Evolutionary conservation across 2,888 invertebrate genomes (phyloP).

Genomic region (Caenorhabditis sinica): DNA sequence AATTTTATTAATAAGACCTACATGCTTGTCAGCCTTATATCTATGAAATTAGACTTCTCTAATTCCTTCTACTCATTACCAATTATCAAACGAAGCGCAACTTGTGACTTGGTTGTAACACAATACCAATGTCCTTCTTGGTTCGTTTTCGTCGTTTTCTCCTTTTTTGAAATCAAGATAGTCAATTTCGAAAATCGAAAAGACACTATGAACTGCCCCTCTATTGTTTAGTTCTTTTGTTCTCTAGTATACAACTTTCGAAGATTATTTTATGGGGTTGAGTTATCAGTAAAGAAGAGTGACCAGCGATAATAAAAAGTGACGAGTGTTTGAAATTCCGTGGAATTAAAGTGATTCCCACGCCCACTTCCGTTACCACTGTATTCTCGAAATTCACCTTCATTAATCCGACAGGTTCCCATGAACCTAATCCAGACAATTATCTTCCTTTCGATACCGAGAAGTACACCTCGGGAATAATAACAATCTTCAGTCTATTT

Average conservation of each 20-base stretch:
- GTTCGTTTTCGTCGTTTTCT: background rate
- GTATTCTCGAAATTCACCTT: background rate
- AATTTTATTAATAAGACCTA: background rate
- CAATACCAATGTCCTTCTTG: conserved; percentile 28
- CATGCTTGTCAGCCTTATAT: background rate
- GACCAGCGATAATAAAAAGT: background rate
- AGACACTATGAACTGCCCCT: background rate
- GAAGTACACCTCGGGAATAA: conserved; percentile 36
- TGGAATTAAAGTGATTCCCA: background rate
- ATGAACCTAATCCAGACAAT: conserved; percentile 32
- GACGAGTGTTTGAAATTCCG: background rate
- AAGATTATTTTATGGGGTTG: background rate
- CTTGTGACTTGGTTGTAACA: conserved; percentile 52
- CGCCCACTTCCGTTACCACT: conserved; percentile 8
- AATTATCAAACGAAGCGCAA: conserved; percentile 47
- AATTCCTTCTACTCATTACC: background rate
- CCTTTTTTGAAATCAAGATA: conserved; percentile 21
- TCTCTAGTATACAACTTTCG: background rate
- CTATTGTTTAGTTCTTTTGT: conserved; percentile 2
- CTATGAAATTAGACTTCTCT: background rate
- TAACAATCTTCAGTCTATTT: conserved; percentile 25
- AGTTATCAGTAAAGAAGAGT: background rate
- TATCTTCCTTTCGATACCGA: conserved; percentile 17
- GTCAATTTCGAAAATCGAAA: conserved; percentile 11
- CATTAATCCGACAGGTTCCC: conserved; percentile 17